Base-by-base conservation (phyloP, 2,888 invertebrate genomes). In the Agrilus biguttatus region DNA sequence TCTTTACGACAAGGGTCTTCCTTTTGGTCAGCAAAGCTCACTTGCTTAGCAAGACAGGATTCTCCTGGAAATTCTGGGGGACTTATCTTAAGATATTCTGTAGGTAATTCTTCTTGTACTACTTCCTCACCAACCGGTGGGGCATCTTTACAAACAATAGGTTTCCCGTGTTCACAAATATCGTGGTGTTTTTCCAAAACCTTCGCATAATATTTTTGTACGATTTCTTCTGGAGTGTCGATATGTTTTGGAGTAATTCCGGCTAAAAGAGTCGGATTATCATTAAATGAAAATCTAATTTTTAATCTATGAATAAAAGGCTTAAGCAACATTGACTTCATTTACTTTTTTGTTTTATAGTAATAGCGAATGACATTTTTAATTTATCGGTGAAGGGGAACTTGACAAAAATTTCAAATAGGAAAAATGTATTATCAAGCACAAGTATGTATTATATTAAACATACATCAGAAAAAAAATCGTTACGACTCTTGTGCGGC, bases 181-280 rank as follows among this genome's bases (percentile, higher is more conserved):
- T 57, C 56, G 37, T 58, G 54, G 34, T 67, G 65, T 39, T 58
- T 51, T 47, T 55, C 52, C 23, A 65, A 45, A 3, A 66, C 59
- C 8, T 55, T 54, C 12, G 60, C 55, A 42, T 66, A 66, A 47
- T 65, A 63, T 47, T 65, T 64, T 28, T 60, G 53, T 33, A 54
- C 45, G n/a, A 56, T 58, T 52, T 66, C 65, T 54, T 65, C 62
- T 5, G 60, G 57, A 2, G 64, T 63, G 37, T 65, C 63, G 28
- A 65, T 54, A 42, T 63, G 65, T 49, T 64, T 61, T 12, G 63
- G 63, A 3, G 56, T 51, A 38, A 52, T 47, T 33, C 43, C 45
- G 34, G 45, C 47, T 47, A 14, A 38, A 46, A 32, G 17, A 17
- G 8, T 33, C 32, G 35, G 13, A 21, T 14, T 14, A 41, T 28